phyloP scores from a whole-genome alignment of 2,113 vertebrate genomes.

The Noturus placidus region DNA sequence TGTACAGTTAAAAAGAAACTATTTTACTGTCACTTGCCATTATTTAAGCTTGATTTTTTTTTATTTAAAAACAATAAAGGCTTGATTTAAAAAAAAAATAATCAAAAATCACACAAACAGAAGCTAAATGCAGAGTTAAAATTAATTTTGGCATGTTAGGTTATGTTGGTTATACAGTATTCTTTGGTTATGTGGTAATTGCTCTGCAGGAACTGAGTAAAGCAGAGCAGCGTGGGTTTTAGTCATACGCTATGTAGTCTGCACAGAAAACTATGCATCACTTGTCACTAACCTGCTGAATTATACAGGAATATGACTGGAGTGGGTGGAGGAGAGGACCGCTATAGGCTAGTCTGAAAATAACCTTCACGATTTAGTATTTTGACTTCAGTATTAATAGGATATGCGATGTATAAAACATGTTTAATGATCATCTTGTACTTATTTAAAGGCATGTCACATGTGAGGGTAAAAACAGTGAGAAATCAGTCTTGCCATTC shows the following conservation, averaged over 20 bases:
- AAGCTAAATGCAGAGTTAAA: neutral
- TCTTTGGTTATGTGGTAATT: slow-evolving; percentile 8
- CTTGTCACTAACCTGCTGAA: slow-evolving; percentile 53
- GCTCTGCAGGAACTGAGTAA: neutral
- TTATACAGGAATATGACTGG: slow-evolving; percentile 68
- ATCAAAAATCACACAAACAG: no score
- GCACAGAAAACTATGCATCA: slow-evolving; percentile 20
- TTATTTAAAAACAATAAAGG: neutral
- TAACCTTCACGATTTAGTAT: slow-evolving; percentile 54
- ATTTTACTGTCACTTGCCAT: neutral
- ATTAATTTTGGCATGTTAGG: neutral
- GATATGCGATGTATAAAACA: slow-evolving; percentile 6
- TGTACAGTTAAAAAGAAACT: neutral
- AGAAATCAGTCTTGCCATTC: neutral
- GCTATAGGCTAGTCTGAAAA: slow-evolving; percentile 66
- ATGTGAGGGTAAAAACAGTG: neutral
- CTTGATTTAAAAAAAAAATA: neutral
- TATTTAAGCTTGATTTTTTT: neutral
- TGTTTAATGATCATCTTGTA: neutral
- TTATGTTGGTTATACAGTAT: neutral
- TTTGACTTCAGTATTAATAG: neutral
- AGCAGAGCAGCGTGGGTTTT: slow-evolving; percentile 16
- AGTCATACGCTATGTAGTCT: slow-evolving; percentile 33
- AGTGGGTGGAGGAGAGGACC: slow-evolving; percentile 61
- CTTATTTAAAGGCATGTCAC: slow-evolving; percentile 6